phyloP scores from a whole-genome alignment of 2,797 vertebrate genomes.

The Manis pentadactyla region DNA sequence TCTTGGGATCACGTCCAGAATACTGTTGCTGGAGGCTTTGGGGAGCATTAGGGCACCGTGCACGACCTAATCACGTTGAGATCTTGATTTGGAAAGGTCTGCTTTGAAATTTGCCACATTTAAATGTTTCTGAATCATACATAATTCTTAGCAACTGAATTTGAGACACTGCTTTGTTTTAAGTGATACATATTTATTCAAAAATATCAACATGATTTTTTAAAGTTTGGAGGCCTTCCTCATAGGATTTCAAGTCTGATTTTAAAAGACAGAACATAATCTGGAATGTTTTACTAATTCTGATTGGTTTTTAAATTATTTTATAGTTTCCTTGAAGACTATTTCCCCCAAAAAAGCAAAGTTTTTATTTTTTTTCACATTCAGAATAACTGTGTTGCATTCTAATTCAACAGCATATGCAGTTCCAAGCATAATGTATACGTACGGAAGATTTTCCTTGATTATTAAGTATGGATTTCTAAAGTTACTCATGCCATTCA shows the following conservation, averaged over 20 bases:
- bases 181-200: not conserved
- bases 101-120: not conserved
- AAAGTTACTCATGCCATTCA: not conserved
- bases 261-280: not conserved
- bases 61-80: not conserved
- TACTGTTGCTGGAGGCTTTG: not conserved
- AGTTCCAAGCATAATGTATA: fast-evolving
- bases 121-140: not conserved
- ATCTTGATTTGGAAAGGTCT: not conserved
- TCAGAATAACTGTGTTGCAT: not conserved
- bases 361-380: not conserved
- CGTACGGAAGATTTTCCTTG: not conserved
- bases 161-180: not conserved
- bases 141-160: constrained; percentile 16
- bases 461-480: not conserved
- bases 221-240: not conserved
- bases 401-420: not conserved
- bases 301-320: not conserved
- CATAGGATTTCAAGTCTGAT: not conserved
- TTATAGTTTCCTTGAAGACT: not conserved
- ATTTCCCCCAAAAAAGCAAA: not conserved
- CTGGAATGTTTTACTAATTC: not conserved
- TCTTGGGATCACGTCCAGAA: not conserved
- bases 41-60: too few relatives aligned
- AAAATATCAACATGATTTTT: not conserved